phyloP scores from a whole-genome alignment of 2,888 invertebrate genomes.

The Belgica antarctica region DNA sequence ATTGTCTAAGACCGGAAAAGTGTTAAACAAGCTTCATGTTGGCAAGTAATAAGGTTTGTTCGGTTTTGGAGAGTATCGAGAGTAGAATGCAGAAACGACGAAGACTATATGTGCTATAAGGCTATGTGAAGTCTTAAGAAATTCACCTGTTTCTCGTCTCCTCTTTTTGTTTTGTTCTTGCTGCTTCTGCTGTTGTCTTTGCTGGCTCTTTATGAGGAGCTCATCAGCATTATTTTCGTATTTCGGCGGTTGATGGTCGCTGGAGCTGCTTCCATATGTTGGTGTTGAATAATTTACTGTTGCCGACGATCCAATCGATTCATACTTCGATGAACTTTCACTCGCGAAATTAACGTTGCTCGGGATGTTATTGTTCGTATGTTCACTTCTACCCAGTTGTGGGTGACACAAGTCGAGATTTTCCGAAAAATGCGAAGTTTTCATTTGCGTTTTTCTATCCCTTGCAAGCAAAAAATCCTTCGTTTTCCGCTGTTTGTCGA shows the following conservation, averaged over 20 bases:
- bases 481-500: neutral
- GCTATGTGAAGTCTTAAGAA: too few species aligned
- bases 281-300: conserved; percentile 19
- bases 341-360: neutral
- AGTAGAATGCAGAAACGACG: too few species aligned
- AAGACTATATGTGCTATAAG: too few species aligned
- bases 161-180: conserved; percentile 47
- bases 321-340: neutral
- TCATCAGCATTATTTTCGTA: conserved; percentile 33
- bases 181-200: conserved; percentile 45
- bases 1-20: too few species aligned
- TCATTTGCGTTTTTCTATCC: conserved; percentile 47
- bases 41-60: too few species aligned
- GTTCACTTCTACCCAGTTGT: conserved; percentile 47
- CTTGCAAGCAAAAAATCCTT: conserved; percentile 2
- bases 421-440: conserved; percentile 50
- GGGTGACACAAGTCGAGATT: conserved; percentile 50
- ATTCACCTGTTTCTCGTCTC: conserved; percentile 49
- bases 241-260: conserved; percentile 7
- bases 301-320: conserved; percentile 16
- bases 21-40: too few species aligned
- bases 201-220: conserved; percentile 33
- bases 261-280: conserved; percentile 40
- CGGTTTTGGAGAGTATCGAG: too few species aligned
- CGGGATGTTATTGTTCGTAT: conserved; percentile 45